phyloP scores from a whole-genome alignment of 2,797 vertebrate genomes.

The Ptychadena robeensis region DNA sequence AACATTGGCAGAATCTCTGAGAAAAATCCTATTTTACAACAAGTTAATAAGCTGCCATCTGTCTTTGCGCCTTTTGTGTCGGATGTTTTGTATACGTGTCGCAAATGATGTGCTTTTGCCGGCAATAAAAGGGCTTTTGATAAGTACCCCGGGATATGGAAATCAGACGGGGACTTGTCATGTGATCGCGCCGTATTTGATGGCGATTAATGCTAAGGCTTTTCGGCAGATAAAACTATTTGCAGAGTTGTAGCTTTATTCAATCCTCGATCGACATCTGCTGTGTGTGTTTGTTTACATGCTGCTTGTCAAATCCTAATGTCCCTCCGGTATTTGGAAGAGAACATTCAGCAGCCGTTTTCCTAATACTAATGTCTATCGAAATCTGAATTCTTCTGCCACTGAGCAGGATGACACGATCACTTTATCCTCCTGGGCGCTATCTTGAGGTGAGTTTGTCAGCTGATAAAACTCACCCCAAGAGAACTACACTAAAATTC shows the following conservation, averaged over 20 bases:
- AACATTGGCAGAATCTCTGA: slow-evolving; percentile 16
- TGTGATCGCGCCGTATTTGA: not conserved
- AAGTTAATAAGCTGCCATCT: slow-evolving; percentile 34
- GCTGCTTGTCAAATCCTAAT: slow-evolving; percentile 75
- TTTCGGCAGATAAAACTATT: slow-evolving; percentile 6
- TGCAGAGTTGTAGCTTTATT: slow-evolving; percentile 65
- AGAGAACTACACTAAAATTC: too few species aligned
- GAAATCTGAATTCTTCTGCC: slow-evolving; percentile 78
- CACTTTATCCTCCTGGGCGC: slow-evolving; percentile 88
- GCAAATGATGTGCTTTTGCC: not conserved
- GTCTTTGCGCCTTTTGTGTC: slow-evolving; percentile 21
- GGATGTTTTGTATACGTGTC: slow-evolving; percentile 29
- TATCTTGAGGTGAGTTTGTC: too few species aligned
- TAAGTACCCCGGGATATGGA: not conserved
- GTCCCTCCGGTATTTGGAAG: slow-evolving; percentile 76
- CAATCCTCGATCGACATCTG: slow-evolving; percentile 77
- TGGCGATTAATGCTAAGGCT: not conserved
- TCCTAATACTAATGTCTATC: slow-evolving; percentile 86
- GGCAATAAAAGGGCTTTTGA: not conserved
- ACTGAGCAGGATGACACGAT: slow-evolving; percentile 85
- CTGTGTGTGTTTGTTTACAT: slow-evolving; percentile 76
- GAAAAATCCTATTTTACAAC: slow-evolving; percentile 15
- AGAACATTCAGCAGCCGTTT: slow-evolving; percentile 81
- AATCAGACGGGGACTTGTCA: not conserved
- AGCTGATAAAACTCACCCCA: too few species aligned